Base-by-base conservation (phyloP, 2,113 vertebrate species). In the Grammomys dolichurus region DNA sequence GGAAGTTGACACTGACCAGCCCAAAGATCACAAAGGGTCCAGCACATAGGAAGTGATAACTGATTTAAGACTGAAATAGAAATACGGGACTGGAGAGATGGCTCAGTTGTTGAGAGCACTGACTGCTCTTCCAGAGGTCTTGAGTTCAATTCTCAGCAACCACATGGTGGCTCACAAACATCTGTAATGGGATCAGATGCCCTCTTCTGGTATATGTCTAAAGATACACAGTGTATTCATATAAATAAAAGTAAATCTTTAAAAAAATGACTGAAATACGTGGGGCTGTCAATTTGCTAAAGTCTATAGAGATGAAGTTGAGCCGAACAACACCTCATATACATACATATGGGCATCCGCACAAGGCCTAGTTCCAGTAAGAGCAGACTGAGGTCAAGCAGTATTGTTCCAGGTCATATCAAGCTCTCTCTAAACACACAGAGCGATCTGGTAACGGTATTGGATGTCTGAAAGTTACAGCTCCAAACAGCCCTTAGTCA, bases 401-500 rank as follows among this genome's bases (percentile, higher is more conserved):
- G 43, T 33, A 33, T 31, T 33, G 46, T 40, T 26, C 87, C 31
- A 65, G 70, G 70, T 76, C 67, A 72, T 3, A 24, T 48, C 43
- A 5, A 20, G 51, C 82, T 72, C 19, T 26, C 31, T 58, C 40
- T 85, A 40, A 13, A 4, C 10, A 26, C 48, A 10, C 16, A 10
- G 28, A 40, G 91, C 43, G 31, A 81, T 76, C 76, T 46, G 51
- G 46, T 91, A 82, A 86, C 81, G 73, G 76, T 26, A 73, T 16
- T 91, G 60, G 33, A 43, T 93, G 58, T 82, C 89, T 90, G 58
- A n/a, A 63, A 91, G 70, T 60, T 20, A 60, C 65, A 20, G 48
- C 73, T 91, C 46, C 54, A n/a, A 88, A 58, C n/a, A 81, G n/a
- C 17, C 19, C 54, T 73, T 16, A 56, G 93, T 75, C 93, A 92